Base-by-base conservation (phyloP, 2,797 vertebrate species). In the Diglossa cyanea region DNA sequence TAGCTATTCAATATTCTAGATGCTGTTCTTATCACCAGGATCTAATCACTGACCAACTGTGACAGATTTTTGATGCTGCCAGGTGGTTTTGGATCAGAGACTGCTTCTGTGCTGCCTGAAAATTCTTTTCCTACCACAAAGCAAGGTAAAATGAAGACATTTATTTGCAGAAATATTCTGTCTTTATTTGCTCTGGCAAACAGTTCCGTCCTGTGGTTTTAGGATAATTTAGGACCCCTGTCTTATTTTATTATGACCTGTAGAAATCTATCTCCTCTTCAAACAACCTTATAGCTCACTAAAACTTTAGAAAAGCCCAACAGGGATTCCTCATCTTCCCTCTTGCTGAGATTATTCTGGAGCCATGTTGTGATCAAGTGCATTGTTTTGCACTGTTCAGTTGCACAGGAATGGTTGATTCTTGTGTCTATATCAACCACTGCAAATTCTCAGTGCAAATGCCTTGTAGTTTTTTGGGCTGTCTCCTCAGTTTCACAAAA, bases 401-500 rank as follows among this genome's bases (percentile, higher is more conserved):
- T 53, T 30, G 28, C 57, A 73, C 24, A 58, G 45, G 50, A 91
- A 58, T 35, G 7, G n/a, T 24, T 45, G 28, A 67, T 58, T 57
- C 67, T 66, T 39, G 4, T 35, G 15, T 26, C 17, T 74, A 0
- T 73, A 40, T 50, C 80, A 76, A 48, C 33, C 39, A 25, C 50
- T 68, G 51, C 39, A 70, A 73, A 55, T 40, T 66, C 66, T 66
- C 3, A 0, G 33, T 54, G 37, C 20, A 76, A 86, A 66, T 8
- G 37, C 19, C 45, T 44, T 31, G 15, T 10, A 13, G 2, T 9
- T 77, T 82, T 84, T 39, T 24, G 24, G 51, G 45, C 84, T 72
- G 19, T 71, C 68, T 93, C 75, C 24, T 55, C 68, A 61, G 57
- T 86, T 91, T 87, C 89, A 86, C 50, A 74, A 93, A 95, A 82